These are phyloP conservation scores for Neoascia interrupta DNA, from an alignment of 2,888 invertebrate genomes.

Conservation along the genomic window DNA sequence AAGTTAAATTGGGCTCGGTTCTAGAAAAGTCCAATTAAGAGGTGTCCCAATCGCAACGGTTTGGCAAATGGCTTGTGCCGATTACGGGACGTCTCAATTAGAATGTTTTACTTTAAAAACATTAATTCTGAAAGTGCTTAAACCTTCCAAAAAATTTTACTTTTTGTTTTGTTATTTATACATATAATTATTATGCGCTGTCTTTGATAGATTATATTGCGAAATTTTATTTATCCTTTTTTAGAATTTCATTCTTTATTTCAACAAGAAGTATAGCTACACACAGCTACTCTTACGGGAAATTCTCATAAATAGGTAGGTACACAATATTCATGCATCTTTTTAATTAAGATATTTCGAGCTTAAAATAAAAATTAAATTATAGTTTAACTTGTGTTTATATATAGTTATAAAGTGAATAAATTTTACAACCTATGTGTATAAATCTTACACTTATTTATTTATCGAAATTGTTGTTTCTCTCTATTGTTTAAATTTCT, in stretches of 20 bases:
- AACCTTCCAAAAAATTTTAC: not conserved
- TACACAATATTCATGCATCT: too few relatives aligned
- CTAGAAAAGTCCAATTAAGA: too few relatives aligned
- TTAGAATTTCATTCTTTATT: not conserved
- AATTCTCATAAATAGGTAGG: constrained; percentile 39
- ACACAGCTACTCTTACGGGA: not conserved
- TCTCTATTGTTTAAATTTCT: constrained; percentile 21
- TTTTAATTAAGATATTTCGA: too few relatives aligned
- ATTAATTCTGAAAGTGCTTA: too few relatives aligned
- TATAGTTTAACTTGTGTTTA: constrained; percentile 19
- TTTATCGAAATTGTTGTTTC: too few relatives aligned
- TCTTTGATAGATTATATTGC: not conserved
- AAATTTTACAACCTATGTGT: constrained; percentile 22
- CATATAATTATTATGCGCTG: not conserved
- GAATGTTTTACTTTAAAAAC: too few relatives aligned
- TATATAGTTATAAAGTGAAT: not conserved
- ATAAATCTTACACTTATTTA: too few relatives aligned
- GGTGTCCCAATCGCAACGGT: too few relatives aligned
- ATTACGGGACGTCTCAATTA: too few relatives aligned
- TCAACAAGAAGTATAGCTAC: not conserved
- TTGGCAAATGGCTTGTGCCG: too few relatives aligned
- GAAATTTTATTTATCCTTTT: not conserved
- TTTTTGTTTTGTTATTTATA: not conserved
- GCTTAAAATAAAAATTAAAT: constrained; percentile 25
- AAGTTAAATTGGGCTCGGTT: too few relatives aligned